Evolutionary conservation across 2,797 vertebrate genomes (phyloP), one percentile per base, ranked within the genome.

Genomic region (Chloroceryle amazona): DNA sequence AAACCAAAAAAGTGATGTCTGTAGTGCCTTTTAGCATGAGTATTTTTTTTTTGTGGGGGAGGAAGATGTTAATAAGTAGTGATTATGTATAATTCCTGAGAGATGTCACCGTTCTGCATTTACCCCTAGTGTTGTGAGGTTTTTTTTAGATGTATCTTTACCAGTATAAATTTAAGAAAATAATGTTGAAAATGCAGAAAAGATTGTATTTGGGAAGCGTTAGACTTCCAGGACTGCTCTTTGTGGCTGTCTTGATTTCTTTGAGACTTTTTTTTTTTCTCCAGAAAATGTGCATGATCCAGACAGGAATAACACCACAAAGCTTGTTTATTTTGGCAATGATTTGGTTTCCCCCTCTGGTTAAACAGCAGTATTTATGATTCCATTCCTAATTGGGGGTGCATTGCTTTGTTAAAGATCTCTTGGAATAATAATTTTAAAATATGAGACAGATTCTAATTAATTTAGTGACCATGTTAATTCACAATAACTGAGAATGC

Each of bases 321-420:
- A 74, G 11, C 15, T 78, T 89, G 62, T 67, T 89, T 95, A 52
- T 85, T 93, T 94, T 81, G 66, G 70, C 54, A 62, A 44, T 90
- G 61, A 63, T 75, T 73, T 76, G n/a, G 6, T 60, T 92, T 88
- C 47, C 63, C 70, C 81, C 31, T 70, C 60, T 90, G 49, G 16
- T 84, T 90, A 79, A 94, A 62, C 42, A 72, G 20, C 49, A 63
- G 6, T 81, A 58, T 33, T 90, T 80, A 60, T 4, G 15, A 52
- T 79, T 20, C 11, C 5, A 16, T 80, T 84, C 41, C 81, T n/a
- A 54, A 87, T 21, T 46, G 13, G 25, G 7, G 3, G 3, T 71
- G 12, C 11, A 4, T 86, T 93, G 44, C 65, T 66, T 68, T 86
- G 46, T 85, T 47, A 19, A 86, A 81, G 52, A 81, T 54, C 10